Conservation (phyloP, 2,888 invertebrate species). For the Polymixis flavicincta region DNA sequence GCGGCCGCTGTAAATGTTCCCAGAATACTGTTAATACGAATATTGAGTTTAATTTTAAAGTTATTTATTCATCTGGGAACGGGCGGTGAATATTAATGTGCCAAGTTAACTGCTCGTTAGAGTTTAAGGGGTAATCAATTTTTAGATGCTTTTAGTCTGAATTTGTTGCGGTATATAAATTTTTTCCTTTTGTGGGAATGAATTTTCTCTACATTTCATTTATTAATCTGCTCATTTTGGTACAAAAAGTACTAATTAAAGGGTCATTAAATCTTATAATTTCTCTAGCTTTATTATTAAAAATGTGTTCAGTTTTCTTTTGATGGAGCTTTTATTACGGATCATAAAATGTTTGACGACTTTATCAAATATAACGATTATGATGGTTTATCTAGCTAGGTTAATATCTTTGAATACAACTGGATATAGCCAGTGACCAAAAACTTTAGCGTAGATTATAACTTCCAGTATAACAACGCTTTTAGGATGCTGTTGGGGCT, state of each 20-base stretch:
- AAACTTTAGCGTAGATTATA: too few species aligned
- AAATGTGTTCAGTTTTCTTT: neutral
- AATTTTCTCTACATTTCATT: slow-evolving; percentile 8
- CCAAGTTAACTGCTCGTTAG: slow-evolving; percentile 46
- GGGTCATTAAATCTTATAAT: slow-evolving; percentile 5
- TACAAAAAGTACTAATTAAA: neutral
- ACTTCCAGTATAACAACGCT: neutral
- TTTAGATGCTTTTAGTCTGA: slow-evolving; percentile 38
- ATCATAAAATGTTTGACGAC: neutral
- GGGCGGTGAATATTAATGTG: slow-evolving; percentile 54
- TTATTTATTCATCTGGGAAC: slow-evolving; percentile 56
- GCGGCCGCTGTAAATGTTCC: slow-evolving; percentile 45
- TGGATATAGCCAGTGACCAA: neutral
- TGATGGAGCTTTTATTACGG: neutral
- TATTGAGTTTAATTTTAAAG: slow-evolving; percentile 58
- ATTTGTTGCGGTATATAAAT: neutral
- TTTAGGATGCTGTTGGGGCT: too few species aligned
- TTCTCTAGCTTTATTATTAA: neutral
- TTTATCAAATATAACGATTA: neutral
- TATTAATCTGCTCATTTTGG: neutral
- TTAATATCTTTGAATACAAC: neutral
- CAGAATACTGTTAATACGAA: slow-evolving; percentile 51
- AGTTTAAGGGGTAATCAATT: slow-evolving; percentile 39
- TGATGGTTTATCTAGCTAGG: neutral
- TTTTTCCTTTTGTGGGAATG: neutral